Evolutionary conservation across 1,140 invertebrate genomes (phyloP), one percentile per base, ranked within the genome.

Genomic region (Ooceraea biroi): DNA sequence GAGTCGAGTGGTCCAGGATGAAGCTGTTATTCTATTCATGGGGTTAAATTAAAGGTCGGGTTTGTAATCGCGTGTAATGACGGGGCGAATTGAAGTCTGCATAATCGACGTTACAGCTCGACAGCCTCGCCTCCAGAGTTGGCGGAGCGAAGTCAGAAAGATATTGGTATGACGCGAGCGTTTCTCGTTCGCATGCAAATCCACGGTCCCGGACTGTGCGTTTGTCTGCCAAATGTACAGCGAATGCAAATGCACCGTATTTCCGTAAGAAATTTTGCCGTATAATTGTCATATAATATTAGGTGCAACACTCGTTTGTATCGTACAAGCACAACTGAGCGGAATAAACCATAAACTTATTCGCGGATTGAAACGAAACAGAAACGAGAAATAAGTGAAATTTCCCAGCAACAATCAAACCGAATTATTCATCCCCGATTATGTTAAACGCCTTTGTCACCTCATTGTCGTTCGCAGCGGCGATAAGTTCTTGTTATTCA

Each of bases 1-100:
- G 72, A 30, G 61, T 57, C 74, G 60, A 55, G 65, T 58, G 52
- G 14, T 36, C 19, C 65, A 58, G 57, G 84, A 89, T 88, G 87
- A 88, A 89, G 87, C 85, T 83, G 87, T 89, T 85, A 88, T 85
- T 88, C 83, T 85, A 77, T 73, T 82, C 69, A 83, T 61, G 77
- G 61, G 87, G 88, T 89, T 68, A 85, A 89, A 88, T 88, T 83
- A 68, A 89, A 89, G 86, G 84, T 85, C 87, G 66, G 87, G 77
- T 88, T 36, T 88, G 86, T 88, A 88, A 88, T 88, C 83, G 86
- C 86, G 76, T 85, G 87, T 85, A 88, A 88, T 89, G 86, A 89
- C 87, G 85, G 74, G 77, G 77, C 83, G 86, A 89, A 88, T 89
- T 85, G 86, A 85, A 74, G 84, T 72, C 83, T 58, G 78, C 84